Conservation (phyloP, 2,797 vertebrate species). For the Oryzias sinensis region DNA sequence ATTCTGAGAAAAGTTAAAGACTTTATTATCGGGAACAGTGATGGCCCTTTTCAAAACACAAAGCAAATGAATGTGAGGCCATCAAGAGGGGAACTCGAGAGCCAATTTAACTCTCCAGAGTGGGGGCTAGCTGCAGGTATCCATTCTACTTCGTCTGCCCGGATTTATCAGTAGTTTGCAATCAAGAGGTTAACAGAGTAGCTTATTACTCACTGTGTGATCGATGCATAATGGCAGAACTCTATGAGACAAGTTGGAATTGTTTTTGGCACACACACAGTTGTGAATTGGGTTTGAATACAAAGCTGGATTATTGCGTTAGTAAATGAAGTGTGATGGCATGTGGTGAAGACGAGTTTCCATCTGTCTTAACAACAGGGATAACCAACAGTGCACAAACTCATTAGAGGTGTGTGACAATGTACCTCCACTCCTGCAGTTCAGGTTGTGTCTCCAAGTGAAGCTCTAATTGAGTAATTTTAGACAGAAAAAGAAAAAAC, state of each 20-base stretch:
- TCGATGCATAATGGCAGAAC: slow-evolving; percentile 3
- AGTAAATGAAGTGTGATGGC: slow-evolving; percentile 26
- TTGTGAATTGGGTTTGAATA: slow-evolving; percentile 5
- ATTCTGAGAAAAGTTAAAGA: slow-evolving; percentile 58
- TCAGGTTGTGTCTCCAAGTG: slow-evolving; percentile 22
- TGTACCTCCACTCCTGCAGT: slow-evolving; percentile 54
- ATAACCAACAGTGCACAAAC: slow-evolving; percentile 25
- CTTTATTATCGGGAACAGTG: slow-evolving; percentile 53
- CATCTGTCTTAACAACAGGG: slow-evolving; percentile 16
- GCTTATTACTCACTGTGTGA: slow-evolving; percentile 19
- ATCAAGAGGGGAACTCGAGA: slow-evolving; percentile 30
- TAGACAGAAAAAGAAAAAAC: background rate
- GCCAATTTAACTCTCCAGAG: slow-evolving; percentile 26
- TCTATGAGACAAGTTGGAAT: slow-evolving; percentile 9
- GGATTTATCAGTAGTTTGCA: background rate
- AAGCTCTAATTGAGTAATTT: background rate
- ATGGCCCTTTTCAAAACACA: slow-evolving; percentile 41
- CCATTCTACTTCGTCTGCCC: background rate
- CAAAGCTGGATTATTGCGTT: slow-evolving; percentile 27
- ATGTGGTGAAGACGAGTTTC: slow-evolving; percentile 12
- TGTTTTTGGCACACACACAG: slow-evolving; percentile 12
- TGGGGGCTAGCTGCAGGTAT: too few species aligned
- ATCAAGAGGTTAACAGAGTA: background rate
- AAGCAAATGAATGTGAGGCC: slow-evolving; percentile 36
- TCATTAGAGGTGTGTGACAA: slow-evolving; percentile 18